Evolutionary conservation across 2,797 vertebrate genomes (phyloP), one percentile per base, ranked within the genome.

Genomic region (Tenualosa thibaudeaui): DNA sequence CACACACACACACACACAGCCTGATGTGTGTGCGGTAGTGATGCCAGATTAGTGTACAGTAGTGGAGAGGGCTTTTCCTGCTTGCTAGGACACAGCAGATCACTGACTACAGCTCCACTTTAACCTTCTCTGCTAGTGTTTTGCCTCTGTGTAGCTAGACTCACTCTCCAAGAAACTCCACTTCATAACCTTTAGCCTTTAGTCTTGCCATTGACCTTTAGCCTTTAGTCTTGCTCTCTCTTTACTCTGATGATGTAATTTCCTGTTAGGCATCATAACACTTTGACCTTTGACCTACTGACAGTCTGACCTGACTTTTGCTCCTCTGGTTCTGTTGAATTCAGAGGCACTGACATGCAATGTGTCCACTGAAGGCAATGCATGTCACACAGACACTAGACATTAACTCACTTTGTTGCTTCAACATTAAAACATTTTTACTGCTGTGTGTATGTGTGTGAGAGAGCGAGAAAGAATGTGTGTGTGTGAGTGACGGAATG

Each of bases 261-360:
- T 82, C 65, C n/a, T 9, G 51, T 53, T 43, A 19, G 56, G 81
- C 89, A 71, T 58, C 19, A 58, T 58, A 4, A 58, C 56, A 58
- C 56, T 56, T 56, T 58, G 56, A 58, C 86, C 37, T 81, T 54
- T 83, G 26, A 56, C n/a, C 17, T 81, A 46, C 56, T 50, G 81
- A 83, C 71, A 40, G 84, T 56, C 84, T 81, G 58, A 82, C 85
- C 15, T 51, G 58, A 89, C 78, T 81, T 62, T 31, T 81, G 81
- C 58, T 84, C 82, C 65, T 81, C 83, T 43, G 83, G 84, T 86
- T 86, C 81, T 89, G 85, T 71, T 83, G 81, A 89, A 81, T 88
- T 86, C 84, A 86, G 87, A 85, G 81, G 81, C 68, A 43, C 68
- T 40, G 68, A 43, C 68, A 75, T 37, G 31, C 3, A 10, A 19